Evolutionary conservation across 2,888 invertebrate species (phyloP), one percentile per base, ranked within the genome.

Genomic region (Gymnoscelis rufifasciata): DNA sequence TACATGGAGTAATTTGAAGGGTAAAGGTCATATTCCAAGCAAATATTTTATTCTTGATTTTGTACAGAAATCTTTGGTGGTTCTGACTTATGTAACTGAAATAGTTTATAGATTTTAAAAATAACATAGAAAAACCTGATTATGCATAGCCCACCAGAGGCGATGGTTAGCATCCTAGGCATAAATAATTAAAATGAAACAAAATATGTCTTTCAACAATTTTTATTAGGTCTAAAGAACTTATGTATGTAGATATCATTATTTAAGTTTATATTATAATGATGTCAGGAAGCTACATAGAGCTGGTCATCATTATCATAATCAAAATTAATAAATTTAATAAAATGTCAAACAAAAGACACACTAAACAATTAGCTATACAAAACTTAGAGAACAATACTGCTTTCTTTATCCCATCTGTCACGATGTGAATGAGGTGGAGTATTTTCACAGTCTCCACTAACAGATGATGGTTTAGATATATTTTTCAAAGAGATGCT

Each of bases 341-440:
- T 41, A 28, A 7, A 38, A 38, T 13, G 38, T 33, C 19, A 43
- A 36, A 31, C 31, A 31, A 13, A 33, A 8, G 13, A 33, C 15
- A 15, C 14, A 19, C 19, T 19, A 19, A 19, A 33, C 14, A 31
- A 13, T 15, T 31, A 31, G 8, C 23, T 35, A 41, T 36, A 43
- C 37, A 8, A 7, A 35, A 24, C 50, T 74, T 58, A 84, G 52
- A 89, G 79, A 12, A 89, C 79, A 74, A 89, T 81, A 58, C 88
- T 89, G 56, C 54, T 81, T 30, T 89, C 88, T 67, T 87, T 83
- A 46, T 89, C 89, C 89, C 89, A 89, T 57, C 70, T 68, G 45
- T 88, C 88, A 14, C 88, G 78, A 43, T 88, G 82, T 36, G 86
- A 81, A 47, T 87, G 79, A 3, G 89, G 89, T 30, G 88, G 88